Evolutionary conservation across 2,113 vertebrate species (phyloP), one percentile per base, ranked within the genome.

Genomic region (Telmatochromis bifrenatus): DNA sequence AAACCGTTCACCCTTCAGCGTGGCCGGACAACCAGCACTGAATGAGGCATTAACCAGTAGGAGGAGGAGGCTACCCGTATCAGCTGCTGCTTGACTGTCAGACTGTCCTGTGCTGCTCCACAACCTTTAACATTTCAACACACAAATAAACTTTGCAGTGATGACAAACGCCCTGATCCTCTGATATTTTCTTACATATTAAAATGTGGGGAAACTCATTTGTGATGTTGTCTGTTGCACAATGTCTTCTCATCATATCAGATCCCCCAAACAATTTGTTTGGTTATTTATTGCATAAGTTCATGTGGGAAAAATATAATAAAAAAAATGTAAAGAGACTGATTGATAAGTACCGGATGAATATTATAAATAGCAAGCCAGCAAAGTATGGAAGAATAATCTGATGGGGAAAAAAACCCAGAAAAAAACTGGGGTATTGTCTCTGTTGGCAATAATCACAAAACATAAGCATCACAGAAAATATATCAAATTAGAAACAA

Each of bases 381-480:
- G n/a, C 4, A 39, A 70, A 39, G 65, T 14, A 3, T 45, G 65
- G 3, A 70, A 70, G 21, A 26, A 45, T 15, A 73, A 42, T 73
- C 0, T 73, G 8, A 73, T 21, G 21, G 9, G 0, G 1, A 4
- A 7, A 37, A 35, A 62, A 14, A 0, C 0, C 7, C 23, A 60
- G 17, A 35, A 35, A 19, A 5, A 68, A 68, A 68, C 11, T 68
- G 19, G 35, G 62, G 11, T 23, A 70, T 42, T 39, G 7, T 70
- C 7, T 70, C 35, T 3, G 33, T 21, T 19, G 11, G n/a, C 19
- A 68, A 68, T 39, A 68, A 13, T 68, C n/a, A 23, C 2, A 42
- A 70, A 70, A 23, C 35, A 1, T 6, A 21, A 70, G n/a, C 1
- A 70, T 42, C 35, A 70, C 37, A 23, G 62, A 39, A 70, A 70